Conservation (phyloP, 2,888 invertebrate species). For the Neocrepidodera transversa region DNA sequence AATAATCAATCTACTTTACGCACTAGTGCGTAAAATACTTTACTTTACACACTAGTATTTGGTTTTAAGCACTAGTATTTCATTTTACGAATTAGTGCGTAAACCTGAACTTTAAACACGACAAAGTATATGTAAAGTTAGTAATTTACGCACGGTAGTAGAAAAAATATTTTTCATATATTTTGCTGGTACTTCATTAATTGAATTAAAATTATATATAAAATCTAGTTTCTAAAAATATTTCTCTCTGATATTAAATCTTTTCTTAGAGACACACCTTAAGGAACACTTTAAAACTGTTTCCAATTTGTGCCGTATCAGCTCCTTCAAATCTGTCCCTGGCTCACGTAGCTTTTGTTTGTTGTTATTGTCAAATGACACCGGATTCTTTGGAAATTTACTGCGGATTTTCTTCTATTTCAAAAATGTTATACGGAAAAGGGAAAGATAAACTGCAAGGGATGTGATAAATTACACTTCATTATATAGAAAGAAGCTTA, state of each 20-base stretch:
- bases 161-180: too few species aligned
- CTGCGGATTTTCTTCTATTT: slow-evolving; percentile 23
- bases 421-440: slow-evolving; percentile 20
- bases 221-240: too few species aligned
- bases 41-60: too few species aligned
- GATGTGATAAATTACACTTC: slow-evolving; percentile 13
- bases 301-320: slow-evolving; percentile 28
- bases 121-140: too few species aligned
- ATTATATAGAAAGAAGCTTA: slow-evolving; percentile 1
- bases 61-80: too few species aligned
- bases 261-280: background rate
- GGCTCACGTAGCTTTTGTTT: slow-evolving; percentile 29
- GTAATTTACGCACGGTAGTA: too few species aligned
- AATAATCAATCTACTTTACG: too few species aligned
- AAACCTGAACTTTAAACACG: too few species aligned
- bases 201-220: too few species aligned
- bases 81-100: too few species aligned
- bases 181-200: too few species aligned
- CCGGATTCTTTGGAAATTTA: slow-evolving; percentile 28
- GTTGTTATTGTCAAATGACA: slow-evolving; percentile 29
- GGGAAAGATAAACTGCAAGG: slow-evolving; percentile 14
- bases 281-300: background rate
- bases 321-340: slow-evolving; percentile 20
- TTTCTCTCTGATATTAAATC: background rate
- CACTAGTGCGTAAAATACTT: too few species aligned